Evolutionary conservation across 2,888 invertebrate species (phyloP).

Genomic region (Malthinus flaveolus): DNA sequence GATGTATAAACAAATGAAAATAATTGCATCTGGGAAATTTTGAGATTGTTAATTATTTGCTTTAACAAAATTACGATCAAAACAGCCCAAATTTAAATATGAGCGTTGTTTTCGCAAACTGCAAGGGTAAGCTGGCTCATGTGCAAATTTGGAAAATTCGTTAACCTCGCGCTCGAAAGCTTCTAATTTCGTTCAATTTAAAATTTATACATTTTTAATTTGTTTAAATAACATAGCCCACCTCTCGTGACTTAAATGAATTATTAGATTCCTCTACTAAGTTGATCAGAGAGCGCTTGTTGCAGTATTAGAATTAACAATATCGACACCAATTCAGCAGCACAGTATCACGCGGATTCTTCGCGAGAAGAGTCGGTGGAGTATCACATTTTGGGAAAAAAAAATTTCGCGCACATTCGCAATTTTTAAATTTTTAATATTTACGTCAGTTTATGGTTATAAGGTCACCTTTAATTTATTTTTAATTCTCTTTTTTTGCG

Average conservation of each 20-base stretch:
- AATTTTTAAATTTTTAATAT: constrained; percentile 4
- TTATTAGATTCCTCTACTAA: constrained; percentile 1
- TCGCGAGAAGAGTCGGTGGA: constrained; percentile 20
- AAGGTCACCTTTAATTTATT: constrained; percentile 5
- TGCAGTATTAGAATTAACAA: constrained; percentile 20
- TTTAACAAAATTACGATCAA: no score
- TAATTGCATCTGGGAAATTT: no score
- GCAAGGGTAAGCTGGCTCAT: no score
- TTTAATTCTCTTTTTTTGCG: constrained; percentile 9
- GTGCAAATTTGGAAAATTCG: no score
- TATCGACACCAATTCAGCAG: constrained; percentile 11
- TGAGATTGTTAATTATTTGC: no score
- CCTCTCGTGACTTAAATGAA: constrained; percentile 4
- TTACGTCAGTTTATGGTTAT: background rate
- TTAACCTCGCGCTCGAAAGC: no score
- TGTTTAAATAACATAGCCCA: constrained; percentile 1
- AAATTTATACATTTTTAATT: no score
- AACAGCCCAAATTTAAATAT: no score
- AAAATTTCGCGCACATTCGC: constrained; percentile 1
- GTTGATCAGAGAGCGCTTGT: constrained; percentile 23
- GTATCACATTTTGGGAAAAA: background rate
- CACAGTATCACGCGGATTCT: constrained; percentile 28
- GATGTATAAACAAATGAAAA: no score
- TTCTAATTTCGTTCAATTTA: no score
- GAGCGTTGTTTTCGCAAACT: no score